phyloP scores from a whole-genome alignment of 1,140 invertebrate species.

The Trichomalopsis sarcophagae region DNA sequence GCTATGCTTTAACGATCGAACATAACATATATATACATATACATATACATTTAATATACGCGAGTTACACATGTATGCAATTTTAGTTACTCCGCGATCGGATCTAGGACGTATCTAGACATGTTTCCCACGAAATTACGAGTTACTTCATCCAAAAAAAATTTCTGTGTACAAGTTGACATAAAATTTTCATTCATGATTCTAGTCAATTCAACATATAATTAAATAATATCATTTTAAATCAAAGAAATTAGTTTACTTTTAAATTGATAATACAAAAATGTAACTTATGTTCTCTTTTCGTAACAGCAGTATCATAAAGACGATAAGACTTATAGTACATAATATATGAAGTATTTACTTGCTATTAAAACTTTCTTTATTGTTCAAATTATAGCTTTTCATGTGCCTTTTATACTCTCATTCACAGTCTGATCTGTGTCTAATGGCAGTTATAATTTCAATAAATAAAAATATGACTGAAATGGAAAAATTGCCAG shows the following conservation, averaged over 20 bases:
- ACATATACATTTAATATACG: conserved; percentile 44
- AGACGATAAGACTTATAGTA: not conserved
- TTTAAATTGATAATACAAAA: conserved; percentile 25
- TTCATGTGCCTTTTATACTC: not conserved
- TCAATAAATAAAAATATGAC: conserved; percentile 9
- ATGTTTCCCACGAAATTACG: conserved; percentile 55
- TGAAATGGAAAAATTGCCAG: not conserved
- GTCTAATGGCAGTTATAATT: conserved; percentile 44
- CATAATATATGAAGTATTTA: conserved; percentile 22
- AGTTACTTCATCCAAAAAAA: conserved; percentile 37
- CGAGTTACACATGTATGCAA: conserved; percentile 40
- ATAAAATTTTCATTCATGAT: conserved; percentile 20
- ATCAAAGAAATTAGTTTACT: conserved; percentile 12
- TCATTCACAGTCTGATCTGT: not conserved
- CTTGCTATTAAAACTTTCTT: conserved; percentile 27
- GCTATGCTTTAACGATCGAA: conserved; percentile 64
- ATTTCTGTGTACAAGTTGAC: conserved; percentile 16
- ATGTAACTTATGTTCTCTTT: not conserved
- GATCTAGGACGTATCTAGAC: conserved; percentile 56
- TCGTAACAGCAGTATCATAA: conserved; percentile 18
- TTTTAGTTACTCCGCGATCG: conserved; percentile 49
- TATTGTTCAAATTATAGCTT: conserved; percentile 17
- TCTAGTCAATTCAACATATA: conserved; percentile 23
- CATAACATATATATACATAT: conserved; percentile 57
- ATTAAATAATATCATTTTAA: conserved; percentile 27